phyloP scores from a whole-genome alignment of 2,797 vertebrate species.

The Lepilemur ruficaudatus region DNA sequence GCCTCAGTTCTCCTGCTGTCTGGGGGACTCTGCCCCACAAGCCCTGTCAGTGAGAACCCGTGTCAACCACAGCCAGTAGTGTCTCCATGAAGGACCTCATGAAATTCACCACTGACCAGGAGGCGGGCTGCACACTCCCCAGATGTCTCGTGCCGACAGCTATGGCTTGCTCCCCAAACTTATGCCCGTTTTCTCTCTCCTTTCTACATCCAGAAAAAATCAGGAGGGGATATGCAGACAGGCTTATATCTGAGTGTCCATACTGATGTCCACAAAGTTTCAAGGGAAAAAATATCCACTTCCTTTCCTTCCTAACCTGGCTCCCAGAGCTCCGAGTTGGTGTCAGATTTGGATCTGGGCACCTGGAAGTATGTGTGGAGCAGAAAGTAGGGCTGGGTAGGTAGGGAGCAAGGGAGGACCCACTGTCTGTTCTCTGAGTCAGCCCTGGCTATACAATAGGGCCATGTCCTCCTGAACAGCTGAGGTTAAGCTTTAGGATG shows the following conservation, averaged over 20 bases:
- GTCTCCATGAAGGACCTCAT: neutral
- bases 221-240: neutral
- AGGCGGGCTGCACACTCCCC: accelerated
- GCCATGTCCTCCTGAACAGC: neutral
- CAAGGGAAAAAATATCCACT: neutral
- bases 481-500: neutral
- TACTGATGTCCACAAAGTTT: neutral
- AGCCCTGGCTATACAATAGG: neutral
- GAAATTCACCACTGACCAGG: neutral
- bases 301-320: neutral
- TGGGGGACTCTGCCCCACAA: neutral
- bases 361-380: neutral
- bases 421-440: neutral
- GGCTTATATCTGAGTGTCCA: neutral
- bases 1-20: neutral
- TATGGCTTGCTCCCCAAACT: neutral
- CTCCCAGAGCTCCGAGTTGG: neutral
- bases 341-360: neutral
- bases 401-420: neutral
- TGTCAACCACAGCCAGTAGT: neutral
- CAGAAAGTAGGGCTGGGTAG: neutral
- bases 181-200: neutral
- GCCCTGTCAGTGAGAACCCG: accelerated
- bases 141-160: neutral
- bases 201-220: neutral